A percentile compares a stretch with the other conserved stretches of the same genome.
Conservation (phyloP, 2,888 invertebrate species). For the Cosmia trapezina region DNA sequence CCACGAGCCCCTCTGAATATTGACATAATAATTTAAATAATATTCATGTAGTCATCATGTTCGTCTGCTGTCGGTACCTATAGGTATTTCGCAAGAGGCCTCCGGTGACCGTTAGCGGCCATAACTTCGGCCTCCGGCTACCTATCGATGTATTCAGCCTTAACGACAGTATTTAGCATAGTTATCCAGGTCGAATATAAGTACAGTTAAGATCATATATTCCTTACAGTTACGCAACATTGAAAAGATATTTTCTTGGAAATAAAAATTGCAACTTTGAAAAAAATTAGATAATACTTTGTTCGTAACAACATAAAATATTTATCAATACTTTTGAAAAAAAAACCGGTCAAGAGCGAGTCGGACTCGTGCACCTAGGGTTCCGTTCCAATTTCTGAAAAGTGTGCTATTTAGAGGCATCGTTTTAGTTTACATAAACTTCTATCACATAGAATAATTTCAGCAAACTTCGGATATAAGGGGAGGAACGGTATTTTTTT, state of each 20-base stretch:
- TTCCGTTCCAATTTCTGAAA: no score
- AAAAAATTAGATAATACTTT: neutral
- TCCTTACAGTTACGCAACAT: neutral
- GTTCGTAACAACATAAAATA: neutral
- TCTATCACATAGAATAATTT: no score
- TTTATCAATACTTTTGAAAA: neutral
- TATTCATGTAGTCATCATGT: neutral
- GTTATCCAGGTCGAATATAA: neutral
- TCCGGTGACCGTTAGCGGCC: slow-evolving; percentile 53
- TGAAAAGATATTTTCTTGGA: neutral
- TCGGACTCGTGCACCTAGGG: no score
- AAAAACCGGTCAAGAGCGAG: no score
- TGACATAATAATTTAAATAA: neutral
- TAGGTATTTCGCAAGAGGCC: slow-evolving; percentile 35
- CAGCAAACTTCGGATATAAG: no score
- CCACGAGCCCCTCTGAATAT: neutral
- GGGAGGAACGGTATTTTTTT: no score
- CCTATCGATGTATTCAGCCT: slow-evolving; percentile 33
- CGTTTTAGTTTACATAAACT: no score
- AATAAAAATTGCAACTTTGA: neutral
- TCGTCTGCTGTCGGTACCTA: slow-evolving; percentile 44
- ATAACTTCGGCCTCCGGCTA: slow-evolving; percentile 45
- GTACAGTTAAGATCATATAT: neutral
- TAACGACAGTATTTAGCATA: slow-evolving; percentile 25
- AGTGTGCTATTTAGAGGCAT: no score